Evolutionary conservation across 53 echinoderm and acorn worm species (phyloP).

Genomic region (Paracentrotus lividus): DNA sequence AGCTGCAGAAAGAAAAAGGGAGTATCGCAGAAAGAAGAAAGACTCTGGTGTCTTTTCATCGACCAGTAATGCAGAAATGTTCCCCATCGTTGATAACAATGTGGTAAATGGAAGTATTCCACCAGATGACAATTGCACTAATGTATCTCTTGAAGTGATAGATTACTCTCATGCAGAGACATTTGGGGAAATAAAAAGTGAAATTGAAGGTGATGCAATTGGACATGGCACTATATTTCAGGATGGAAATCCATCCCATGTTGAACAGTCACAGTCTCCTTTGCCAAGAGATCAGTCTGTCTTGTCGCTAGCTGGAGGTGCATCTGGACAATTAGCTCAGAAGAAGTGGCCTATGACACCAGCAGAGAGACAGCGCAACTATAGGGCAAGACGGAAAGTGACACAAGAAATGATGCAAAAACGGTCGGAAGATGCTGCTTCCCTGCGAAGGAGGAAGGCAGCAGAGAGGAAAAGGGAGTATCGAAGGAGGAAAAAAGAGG

Average conservation of each 20-base stretch:
- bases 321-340: not conserved
- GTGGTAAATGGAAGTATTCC: not conserved
- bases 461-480: slow-evolving; percentile 16
- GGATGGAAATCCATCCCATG: no score
- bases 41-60: no score
- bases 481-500: not conserved
- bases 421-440: not conserved
- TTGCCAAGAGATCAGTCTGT: not conserved
- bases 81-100: no score
- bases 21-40: not conserved
- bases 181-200: not conserved
- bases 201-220: not conserved
- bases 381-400: slow-evolving; percentile 35
- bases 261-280: no score
- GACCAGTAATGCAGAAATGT: no score
- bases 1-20: slow-evolving; percentile 2
- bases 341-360: slow-evolving; percentile 7
- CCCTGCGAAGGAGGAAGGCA: not conserved
- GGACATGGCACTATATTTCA: no score
- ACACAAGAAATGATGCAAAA: slow-evolving; percentile 24
- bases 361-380: slow-evolving; percentile 54
- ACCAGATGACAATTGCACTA: not conserved
- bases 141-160: no score
- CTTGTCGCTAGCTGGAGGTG: no score
- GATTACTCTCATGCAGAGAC: not conserved